These are phyloP conservation scores for Calonectris borealis DNA, from an alignment of 2,113 vertebrate genomes.

Conservation along the genomic window DNA sequence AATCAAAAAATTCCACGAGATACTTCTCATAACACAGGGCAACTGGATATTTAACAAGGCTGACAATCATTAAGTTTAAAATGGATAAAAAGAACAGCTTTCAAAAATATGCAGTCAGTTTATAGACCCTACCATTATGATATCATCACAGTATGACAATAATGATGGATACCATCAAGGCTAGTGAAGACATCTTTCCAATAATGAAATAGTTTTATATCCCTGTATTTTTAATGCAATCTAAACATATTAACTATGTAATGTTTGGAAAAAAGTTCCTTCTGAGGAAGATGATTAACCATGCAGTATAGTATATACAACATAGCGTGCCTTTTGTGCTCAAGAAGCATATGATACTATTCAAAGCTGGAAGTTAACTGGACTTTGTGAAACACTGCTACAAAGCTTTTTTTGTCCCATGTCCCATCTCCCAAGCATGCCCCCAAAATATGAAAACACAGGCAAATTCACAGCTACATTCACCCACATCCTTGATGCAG, in stretches of 20 bases:
- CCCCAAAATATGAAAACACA: not conserved
- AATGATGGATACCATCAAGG: not conserved
- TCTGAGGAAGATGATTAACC: not conserved
- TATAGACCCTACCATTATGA: not conserved
- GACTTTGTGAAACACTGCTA: not conserved
- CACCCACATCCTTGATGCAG: not conserved
- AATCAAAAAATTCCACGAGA: not conserved
- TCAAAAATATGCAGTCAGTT: not conserved
- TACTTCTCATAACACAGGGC: not conserved
- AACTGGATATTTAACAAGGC: not conserved
- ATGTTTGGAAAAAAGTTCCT: not conserved
- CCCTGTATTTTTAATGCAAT: not conserved
- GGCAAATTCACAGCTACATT: not conserved
- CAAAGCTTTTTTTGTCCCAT: not conserved
- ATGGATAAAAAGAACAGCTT: not conserved
- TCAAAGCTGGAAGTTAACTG: not conserved
- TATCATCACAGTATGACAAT: not conserved
- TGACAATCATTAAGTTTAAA: not conserved
- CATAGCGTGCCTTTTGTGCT: not conserved
- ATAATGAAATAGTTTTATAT: not conserved
- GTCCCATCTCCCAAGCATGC: too few species aligned
- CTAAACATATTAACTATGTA: not conserved
- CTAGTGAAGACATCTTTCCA: not conserved
- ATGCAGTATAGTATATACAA: not conserved
- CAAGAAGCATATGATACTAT: not conserved